Percentiles rank a stretch among this genome's conserved stretches.
These are phyloP conservation scores for Bursaphelenchus okinawaensis DNA, from an alignment of 2,888 invertebrate genomes.

Conservation along the genomic window DNA sequence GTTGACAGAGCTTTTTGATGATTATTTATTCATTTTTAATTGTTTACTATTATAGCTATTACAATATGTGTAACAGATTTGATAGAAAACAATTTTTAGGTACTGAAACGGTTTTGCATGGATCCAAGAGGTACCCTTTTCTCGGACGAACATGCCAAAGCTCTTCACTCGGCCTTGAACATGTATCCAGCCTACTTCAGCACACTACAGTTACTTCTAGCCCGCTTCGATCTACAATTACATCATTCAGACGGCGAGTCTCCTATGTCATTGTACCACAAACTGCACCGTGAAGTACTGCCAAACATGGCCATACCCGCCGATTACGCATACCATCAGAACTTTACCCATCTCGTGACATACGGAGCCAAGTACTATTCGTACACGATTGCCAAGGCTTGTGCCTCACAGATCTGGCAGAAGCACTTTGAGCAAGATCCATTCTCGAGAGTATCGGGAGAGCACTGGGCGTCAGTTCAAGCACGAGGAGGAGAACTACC, in stretches of 20 bases:
- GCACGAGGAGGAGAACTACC: conserved; percentile 52
- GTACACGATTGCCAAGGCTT: conserved; percentile 74
- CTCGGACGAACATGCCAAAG: background rate
- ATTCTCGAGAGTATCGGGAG: conserved; percentile 37
- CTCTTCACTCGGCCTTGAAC: conserved; percentile 1
- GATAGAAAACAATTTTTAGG: background rate
- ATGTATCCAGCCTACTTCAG: conserved; percentile 13
- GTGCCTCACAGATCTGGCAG: conserved; percentile 50
- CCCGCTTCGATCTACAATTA: conserved; percentile 54
- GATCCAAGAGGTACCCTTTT: background rate
- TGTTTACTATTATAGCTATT: too few relatives aligned
- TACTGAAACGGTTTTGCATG: conserved; percentile 20
- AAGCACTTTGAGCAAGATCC: conserved; percentile 42
- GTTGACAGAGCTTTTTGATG: too few relatives aligned
- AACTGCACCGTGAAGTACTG: conserved; percentile 37
- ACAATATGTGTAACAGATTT: background rate
- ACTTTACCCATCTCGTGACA: conserved; percentile 91
- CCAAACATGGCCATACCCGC: conserved; percentile 37
- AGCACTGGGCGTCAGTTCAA: conserved; percentile 53
- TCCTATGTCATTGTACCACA: conserved; percentile 39
- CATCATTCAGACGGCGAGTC: conserved; percentile 38
- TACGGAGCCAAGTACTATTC: conserved; percentile 99
- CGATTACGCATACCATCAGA: conserved; percentile 45
- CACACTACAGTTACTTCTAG: conserved; percentile 14
- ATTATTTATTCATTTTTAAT: too few relatives aligned